These are phyloP conservation scores for Mylabris phalerata DNA, from an alignment of 1,140 invertebrate genomes.

Conservation along the genomic window DNA sequence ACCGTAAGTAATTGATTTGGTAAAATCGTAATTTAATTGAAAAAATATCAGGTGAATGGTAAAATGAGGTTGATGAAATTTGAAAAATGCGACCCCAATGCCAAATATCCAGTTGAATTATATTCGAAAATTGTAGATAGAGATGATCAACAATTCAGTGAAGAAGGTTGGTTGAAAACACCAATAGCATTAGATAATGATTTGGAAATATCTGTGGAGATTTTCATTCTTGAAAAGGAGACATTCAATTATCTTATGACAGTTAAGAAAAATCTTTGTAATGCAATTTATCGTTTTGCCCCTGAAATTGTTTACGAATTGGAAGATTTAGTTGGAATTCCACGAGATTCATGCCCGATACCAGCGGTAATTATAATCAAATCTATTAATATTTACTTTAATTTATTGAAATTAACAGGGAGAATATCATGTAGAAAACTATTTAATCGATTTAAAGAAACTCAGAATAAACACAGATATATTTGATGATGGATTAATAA, in stretches of 20 bases:
- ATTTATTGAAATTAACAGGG: slow-evolving; percentile 4
- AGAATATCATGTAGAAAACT: slow-evolving; percentile 8
- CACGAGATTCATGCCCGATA: slow-evolving; percentile 5
- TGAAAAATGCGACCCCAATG: slow-evolving; percentile 10
- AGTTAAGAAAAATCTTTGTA: slow-evolving; percentile 5
- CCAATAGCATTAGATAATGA: slow-evolving; percentile 10
- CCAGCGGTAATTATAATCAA: slow-evolving; percentile 5
- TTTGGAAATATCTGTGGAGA: slow-evolving; percentile 4
- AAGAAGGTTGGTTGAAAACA: slow-evolving; percentile 6
- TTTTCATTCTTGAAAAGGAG: slow-evolving; percentile 3
- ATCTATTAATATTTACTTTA: background rate
- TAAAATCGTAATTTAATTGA: no score
- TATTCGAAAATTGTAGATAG: slow-evolving; percentile 7
- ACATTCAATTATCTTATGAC: slow-evolving; percentile 2
- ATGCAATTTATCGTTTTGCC: slow-evolving; percentile 2
- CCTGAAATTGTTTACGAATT: slow-evolving; percentile 12
- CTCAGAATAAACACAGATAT: slow-evolving; percentile 2
- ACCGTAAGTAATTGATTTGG: no score
- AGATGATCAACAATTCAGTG: slow-evolving; percentile 8
- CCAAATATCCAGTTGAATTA: slow-evolving; percentile 11
- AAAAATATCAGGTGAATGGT: background rate
- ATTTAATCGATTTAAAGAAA: slow-evolving; percentile 11
- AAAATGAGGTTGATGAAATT: slow-evolving; percentile 7
- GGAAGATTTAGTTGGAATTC: slow-evolving; percentile 8
- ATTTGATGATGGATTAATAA: slow-evolving; percentile 9